Evolutionary conservation across 2,797 vertebrate species (phyloP).

Genomic region (Cynopterus sphinx): DNA sequence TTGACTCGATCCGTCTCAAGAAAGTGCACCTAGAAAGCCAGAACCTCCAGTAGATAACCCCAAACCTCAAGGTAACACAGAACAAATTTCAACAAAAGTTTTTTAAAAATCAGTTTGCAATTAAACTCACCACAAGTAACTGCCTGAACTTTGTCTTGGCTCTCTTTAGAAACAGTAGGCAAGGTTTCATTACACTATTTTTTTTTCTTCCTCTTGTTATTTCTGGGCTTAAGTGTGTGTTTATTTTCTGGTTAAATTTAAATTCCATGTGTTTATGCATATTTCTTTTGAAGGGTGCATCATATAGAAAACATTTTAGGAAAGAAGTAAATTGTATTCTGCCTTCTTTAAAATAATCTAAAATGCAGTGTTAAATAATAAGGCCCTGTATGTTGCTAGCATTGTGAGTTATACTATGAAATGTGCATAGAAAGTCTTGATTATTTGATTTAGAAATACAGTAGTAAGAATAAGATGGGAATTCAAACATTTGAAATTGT

Average conservation of each 20-base stretch:
- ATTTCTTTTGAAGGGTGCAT: constrained; percentile 41
- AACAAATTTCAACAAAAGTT: constrained; percentile 40
- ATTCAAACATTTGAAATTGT: constrained; percentile 42
- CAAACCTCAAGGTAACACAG: not conserved
- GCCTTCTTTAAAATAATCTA: not conserved
- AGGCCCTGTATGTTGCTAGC: constrained; percentile 14
- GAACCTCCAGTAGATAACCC: not conserved
- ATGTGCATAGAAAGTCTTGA: constrained; percentile 36
- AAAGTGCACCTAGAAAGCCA: constrained; percentile 44
- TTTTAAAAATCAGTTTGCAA: constrained; percentile 26
- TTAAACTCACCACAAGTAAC: constrained; percentile 48
- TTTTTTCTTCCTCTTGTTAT: not conserved
- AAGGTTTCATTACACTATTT: constrained; percentile 36
- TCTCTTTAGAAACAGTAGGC: constrained; percentile 16
- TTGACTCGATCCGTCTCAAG: constrained; percentile 6
- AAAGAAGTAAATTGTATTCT: constrained; percentile 15
- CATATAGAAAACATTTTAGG: constrained; percentile 31
- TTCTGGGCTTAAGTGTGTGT: not conserved
- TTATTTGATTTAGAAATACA: constrained; percentile 65
- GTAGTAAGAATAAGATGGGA: not conserved
- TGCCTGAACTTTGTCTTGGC: constrained; percentile 52
- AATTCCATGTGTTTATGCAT: not conserved
- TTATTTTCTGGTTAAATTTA: constrained; percentile 46
- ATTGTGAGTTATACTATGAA: constrained; percentile 50
- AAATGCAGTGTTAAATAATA: constrained; percentile 9